Base-by-base conservation (phyloP, 2,888 invertebrate species). In the Hydraecia micacea region DNA sequence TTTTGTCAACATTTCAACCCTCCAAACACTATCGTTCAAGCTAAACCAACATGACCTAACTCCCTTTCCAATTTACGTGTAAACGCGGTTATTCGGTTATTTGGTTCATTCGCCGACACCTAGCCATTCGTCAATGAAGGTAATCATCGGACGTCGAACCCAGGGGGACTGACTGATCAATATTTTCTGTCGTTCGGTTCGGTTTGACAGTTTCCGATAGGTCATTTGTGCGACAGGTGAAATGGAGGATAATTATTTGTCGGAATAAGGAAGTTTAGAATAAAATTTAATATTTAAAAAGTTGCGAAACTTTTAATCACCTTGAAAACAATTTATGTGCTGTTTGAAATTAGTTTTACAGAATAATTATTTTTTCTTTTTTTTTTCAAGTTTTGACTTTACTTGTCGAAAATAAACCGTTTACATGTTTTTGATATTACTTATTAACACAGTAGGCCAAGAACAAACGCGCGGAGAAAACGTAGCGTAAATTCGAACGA, bases 131-230 rank as follows among this genome's bases (percentile, higher is more conserved):
- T 88, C 91, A 91, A 92, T 92, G 90, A 92, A 91, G 90, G 91
- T 91, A 94, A 94, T 94, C 92, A 93, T 88, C 91, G 94, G 92
- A 86, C 91, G 85, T 87, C 88, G 90, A 93, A 91, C 93, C 84
- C 87, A 62, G 73, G 81, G 88, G 87, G 86, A 82, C 83, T 75
- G 87, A 78, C 85, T 88, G 93, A 93, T 94, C 93, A 94, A 94
- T 94, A 94, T 93, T 93, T 85, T 92, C 90, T 91, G 91, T 84
- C 89, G 91, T 93, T 92, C 91, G 89, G 90, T 90, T 89, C 88
- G 89, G 88, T 92, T 93, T 92, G 93, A 93, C 93, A 92, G 91
- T 77, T 82, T 75, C 66, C 83, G 76, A 87, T 88, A 87, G 87
- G 86, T 90, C 88, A 90, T 90, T 88, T 75, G 86, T 87, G 65